Evolutionary conservation across 2,113 vertebrate species (phyloP).

Genomic region (human (Homo sapiens)): GRCh38 chr12:123291501-123292000

Average conservation of each 20-base stretch:
- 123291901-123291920: constrained; percentile 60
- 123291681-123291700: constrained; percentile 27
- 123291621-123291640: constrained; percentile 48
- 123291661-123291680: not conserved
- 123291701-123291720: constrained; percentile 44
- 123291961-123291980: constrained; percentile 54
- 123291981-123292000: not conserved
- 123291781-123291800: constrained; percentile 68
- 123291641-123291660: constrained; percentile 63
- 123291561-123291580: not conserved
- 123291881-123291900: not conserved
- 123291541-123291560: constrained; percentile 48
- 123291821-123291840: constrained; percentile 78
- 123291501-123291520: constrained; percentile 10
- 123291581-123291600: constrained; percentile 46
- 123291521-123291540: constrained; percentile 21
- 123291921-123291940: constrained; percentile 47
- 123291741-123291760: constrained; percentile 71
- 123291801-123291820: constrained; percentile 83
- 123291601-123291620: constrained; percentile 45
- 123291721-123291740: constrained; percentile 79
- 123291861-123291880: constrained; percentile 66
- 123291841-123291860: constrained; percentile 78
- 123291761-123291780: not conserved
- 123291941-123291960: constrained; percentile 43